Evolutionary conservation across 2,888 invertebrate genomes (phyloP).

Genomic region (Eremobia ochroleuca): DNA sequence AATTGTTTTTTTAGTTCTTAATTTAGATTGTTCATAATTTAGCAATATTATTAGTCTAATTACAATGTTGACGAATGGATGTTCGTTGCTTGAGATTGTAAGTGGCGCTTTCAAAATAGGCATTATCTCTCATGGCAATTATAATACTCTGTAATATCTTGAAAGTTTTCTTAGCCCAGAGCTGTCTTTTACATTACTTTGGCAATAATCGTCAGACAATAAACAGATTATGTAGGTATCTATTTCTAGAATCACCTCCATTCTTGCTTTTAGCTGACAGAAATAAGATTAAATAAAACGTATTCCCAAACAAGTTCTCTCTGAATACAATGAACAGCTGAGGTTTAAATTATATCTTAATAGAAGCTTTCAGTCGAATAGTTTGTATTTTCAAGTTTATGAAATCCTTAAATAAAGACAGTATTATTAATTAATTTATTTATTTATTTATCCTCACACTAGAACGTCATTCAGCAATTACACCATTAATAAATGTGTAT

Average conservation of each 20-base stretch:
- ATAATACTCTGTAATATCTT: background rate
- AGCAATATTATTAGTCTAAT: background rate
- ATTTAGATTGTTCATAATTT: background rate
- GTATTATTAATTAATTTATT: no score
- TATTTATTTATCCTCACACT: no score
- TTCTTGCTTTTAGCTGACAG: background rate
- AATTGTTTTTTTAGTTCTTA: background rate
- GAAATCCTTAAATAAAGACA: background rate
- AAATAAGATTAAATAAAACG: background rate
- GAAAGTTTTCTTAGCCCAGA: background rate
- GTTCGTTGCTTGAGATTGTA: background rate
- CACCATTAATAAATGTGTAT: background rate
- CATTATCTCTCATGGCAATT: no score
- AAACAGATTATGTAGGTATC: background rate
- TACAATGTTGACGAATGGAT: background rate
- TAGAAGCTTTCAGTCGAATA: background rate
- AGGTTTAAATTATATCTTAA: constrained; percentile 15
- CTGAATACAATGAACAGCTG: constrained; percentile 6
- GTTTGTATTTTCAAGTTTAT: constrained; percentile 14
- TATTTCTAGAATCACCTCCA: background rate
- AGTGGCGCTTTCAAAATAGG: background rate
- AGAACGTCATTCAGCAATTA: no score
- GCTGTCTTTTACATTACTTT: background rate
- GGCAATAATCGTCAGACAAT: background rate
- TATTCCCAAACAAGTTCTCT: constrained; percentile 14